Conservation (phyloP, 1,140 invertebrate genomes). For the Helicoverpa zea region DNA sequence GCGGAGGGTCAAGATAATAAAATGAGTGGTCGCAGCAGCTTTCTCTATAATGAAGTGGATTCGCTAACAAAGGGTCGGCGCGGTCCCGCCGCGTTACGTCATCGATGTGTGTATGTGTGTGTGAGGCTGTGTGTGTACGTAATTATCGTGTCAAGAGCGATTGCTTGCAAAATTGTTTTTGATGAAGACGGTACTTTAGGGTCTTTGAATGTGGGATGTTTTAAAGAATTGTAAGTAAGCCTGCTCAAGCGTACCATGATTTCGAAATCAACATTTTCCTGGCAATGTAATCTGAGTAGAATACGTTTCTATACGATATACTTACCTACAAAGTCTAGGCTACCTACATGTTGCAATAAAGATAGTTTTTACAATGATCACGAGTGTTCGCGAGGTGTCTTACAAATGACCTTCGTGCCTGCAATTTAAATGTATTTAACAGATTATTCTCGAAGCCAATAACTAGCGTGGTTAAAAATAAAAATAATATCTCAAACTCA, state of each 20-base stretch:
- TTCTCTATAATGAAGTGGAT: slow-evolving; percentile 42
- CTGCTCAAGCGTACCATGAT: too few species aligned
- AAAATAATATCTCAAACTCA: too few species aligned
- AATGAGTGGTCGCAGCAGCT: slow-evolving; percentile 31
- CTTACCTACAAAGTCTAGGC: neutral
- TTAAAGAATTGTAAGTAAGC: too few species aligned
- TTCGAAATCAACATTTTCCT: too few species aligned
- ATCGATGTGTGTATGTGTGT: neutral
- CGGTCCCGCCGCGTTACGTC: slow-evolving; percentile 21
- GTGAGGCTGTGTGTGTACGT: neutral
- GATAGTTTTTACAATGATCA: neutral
- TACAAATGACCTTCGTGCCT: neutral
- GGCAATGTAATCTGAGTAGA: too few species aligned
- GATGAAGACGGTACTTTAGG: neutral
- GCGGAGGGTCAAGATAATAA: slow-evolving; percentile 45
- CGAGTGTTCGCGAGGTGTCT: neutral
- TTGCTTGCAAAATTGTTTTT: slow-evolving; percentile 22
- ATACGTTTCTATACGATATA: neutral
- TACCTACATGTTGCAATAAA: neutral
- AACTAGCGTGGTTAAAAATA: neutral
- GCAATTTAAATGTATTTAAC: slow-evolving; percentile 8
- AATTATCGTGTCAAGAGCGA: slow-evolving; percentile 37
- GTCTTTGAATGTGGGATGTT: neutral
- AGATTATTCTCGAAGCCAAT: neutral
- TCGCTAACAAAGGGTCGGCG: slow-evolving; percentile 34